A percentile compares a stretch with the other conserved stretches of the same genome.
These are phyloP conservation scores for Drosophila cracens DNA, from an alignment of 2,888 invertebrate genomes.

Conservation along the genomic window DNA sequence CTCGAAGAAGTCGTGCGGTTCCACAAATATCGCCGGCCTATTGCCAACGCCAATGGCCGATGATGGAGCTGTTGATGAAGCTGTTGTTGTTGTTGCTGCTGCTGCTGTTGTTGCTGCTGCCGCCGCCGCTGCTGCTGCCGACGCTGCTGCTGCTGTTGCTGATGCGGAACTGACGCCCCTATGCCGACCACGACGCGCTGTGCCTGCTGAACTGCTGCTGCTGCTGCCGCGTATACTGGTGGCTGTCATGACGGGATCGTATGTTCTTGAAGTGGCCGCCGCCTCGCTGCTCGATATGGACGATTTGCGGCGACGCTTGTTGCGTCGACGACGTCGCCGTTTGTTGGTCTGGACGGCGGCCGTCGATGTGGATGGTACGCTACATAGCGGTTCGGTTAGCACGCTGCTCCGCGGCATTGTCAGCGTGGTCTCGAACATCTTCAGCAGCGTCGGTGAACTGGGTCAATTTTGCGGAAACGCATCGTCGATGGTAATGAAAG, in stretches of 20 bases:
- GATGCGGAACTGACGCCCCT: slow-evolving; percentile 34
- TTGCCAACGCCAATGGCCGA: slow-evolving; percentile 41
- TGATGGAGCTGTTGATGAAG: slow-evolving; percentile 42
- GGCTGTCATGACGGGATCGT: slow-evolving; percentile 67
- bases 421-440: slow-evolving; percentile 80
- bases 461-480: slow-evolving; percentile 87
- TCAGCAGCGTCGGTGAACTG: slow-evolving; percentile 81
- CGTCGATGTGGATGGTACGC: slow-evolving; percentile 69
- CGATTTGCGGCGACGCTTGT: slow-evolving; percentile 66
- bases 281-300: slow-evolving; percentile 62
- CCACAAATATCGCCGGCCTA: slow-evolving; percentile 62
- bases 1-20: slow-evolving; percentile 72
- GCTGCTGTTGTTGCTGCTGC: slow-evolving; percentile 24
- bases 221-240: slow-evolving; percentile 43
- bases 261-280: slow-evolving; percentile 53
- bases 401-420: slow-evolving; percentile 73
- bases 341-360: slow-evolving; percentile 68
- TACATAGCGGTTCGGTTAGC: slow-evolving; percentile 68
- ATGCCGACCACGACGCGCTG: slow-evolving; percentile 64
- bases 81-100: slow-evolving; percentile 36
- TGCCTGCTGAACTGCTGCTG: slow-evolving; percentile 21
- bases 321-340: slow-evolving; percentile 66
- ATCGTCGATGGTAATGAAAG: slow-evolving; percentile 96
- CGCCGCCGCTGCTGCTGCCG: slow-evolving; percentile 33
- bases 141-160: slow-evolving; percentile 36